Evolutionary conservation across 2,888 invertebrate species (phyloP), one percentile per base, ranked within the genome.

Genomic region (Acronicta alni): DNA sequence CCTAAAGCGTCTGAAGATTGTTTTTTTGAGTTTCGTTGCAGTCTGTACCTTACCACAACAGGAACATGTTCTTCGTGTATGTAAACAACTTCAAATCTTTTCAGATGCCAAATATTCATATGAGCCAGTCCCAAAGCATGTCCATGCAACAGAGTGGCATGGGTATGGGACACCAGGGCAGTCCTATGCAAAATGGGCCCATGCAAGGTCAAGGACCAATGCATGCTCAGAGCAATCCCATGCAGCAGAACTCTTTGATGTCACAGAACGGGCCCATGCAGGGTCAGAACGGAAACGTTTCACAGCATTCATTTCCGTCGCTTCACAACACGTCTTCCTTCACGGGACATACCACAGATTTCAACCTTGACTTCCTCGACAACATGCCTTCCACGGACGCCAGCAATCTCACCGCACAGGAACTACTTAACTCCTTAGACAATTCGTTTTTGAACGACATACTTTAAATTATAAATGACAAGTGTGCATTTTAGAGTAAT

Each of bases 331-430:
- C 94, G 78, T 88, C 94, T 80, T 90, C 93, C 81, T 95, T 91
- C 83, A 86, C 94, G 52, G 94, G 93, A 66, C 92, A 94, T 56
- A 88, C 95, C 66, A 86, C 95, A 9, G 97, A 98, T 90, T 97
- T 98, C 89, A 97, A 96, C 89, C 95, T 98, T 79, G 98, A 98
- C 94, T 97, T 98, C 93, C 95, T 98, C 66, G 98, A 98, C 88
- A 97, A 96, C 91, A 95, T 98, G 88, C 96, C 97, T 56, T 95
- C 97, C 75, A 95, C 95, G 49, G 97, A 98, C 89, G 95, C 97
- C 61, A 95, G 95, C 82, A 96, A 96, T 83, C 96, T 97, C 89
- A 96, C 97, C 79, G 97, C 97, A 60, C 97, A 97, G 87, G 98
- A 98, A 85, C 92, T 98, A 68, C 95, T 98, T 79, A 97, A 96